Evolutionary conservation across 2,797 vertebrate species (phyloP), one percentile per base, ranked within the genome.

Genomic region (Anguilla megastoma): DNA sequence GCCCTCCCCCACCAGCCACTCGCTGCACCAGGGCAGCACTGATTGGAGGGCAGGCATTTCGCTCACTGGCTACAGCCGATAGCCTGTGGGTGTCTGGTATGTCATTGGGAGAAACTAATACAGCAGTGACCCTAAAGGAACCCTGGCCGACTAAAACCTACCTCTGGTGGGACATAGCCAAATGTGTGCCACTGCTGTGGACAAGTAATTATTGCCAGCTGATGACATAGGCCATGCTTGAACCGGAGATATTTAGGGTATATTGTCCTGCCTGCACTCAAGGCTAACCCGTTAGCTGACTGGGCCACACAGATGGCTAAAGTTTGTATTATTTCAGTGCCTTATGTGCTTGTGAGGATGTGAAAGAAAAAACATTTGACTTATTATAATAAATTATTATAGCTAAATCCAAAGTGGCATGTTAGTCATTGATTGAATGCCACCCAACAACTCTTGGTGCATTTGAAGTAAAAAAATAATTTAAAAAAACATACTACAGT

Each of bases 1-100:
- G 30, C 50, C 50, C 50, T 36, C 18, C 7, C 33, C 14, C 33
- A 6, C 16, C 21, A 41, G 33, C 36, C 74, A 79, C 74, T 45
- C 74, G 0, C 14, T 1, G 33, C 16, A 36, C 36, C 3, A 45
- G 74, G 74, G 18, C 74, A 41, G 30, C 36, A 79, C 36, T 79
- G 33, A 79, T 7, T 18, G 74, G 74, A 45, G 3, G 74, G 16
- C 30, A 24, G 74, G 21, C 63, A 69, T 69, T 27, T 69, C n/a
- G 63, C 63, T 69, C 63, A 27, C 74, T 45, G 74, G 6, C 74
- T 41, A 21, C 74, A 45, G 30, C 16, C 30, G 33, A 36, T 79
- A 79, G 74, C 36, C 74, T 18, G 74, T 79, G 74, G 74, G 74
- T 45, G 74, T 79, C 74, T 79, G 74, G 74, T 16, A 79, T 45